Evolutionary conservation across 2,113 vertebrate genomes (phyloP).

Genomic region (Ploceus nigricollis): DNA sequence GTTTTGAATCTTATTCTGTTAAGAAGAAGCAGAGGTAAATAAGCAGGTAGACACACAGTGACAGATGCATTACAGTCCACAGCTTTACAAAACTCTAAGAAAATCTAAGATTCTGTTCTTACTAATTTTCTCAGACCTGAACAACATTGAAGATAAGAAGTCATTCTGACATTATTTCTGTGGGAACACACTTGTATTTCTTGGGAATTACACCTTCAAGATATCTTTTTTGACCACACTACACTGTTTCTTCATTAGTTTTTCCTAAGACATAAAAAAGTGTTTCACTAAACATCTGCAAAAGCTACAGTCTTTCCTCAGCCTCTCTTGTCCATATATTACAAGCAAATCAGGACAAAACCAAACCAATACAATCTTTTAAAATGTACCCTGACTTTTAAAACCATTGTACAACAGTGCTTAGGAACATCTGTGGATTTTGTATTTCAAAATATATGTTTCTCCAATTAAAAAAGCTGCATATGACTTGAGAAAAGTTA

Average conservation of each 20-base stretch:
- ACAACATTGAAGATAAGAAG: background rate
- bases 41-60: background rate
- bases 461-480: background rate
- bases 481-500: background rate
- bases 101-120: background rate
- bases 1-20: conserved; percentile 84
- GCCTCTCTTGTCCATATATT: background rate
- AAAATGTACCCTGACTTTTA: background rate
- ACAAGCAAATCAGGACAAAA: background rate
- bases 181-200: background rate
- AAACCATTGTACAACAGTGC: background rate
- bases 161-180: background rate
- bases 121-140: background rate
- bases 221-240: background rate
- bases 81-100: background rate
- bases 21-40: background rate
- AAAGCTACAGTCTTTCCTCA: background rate
- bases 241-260: background rate
- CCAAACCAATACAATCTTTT: background rate
- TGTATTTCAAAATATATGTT: background rate
- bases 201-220: background rate
- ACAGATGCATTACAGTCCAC: background rate
- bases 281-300: background rate
- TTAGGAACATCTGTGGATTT: background rate
- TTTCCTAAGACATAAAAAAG: background rate